Evolutionary conservation across 2,888 invertebrate species (phyloP), one percentile per base, ranked within the genome.

Genomic region (Habroteleia sp.): DNA sequence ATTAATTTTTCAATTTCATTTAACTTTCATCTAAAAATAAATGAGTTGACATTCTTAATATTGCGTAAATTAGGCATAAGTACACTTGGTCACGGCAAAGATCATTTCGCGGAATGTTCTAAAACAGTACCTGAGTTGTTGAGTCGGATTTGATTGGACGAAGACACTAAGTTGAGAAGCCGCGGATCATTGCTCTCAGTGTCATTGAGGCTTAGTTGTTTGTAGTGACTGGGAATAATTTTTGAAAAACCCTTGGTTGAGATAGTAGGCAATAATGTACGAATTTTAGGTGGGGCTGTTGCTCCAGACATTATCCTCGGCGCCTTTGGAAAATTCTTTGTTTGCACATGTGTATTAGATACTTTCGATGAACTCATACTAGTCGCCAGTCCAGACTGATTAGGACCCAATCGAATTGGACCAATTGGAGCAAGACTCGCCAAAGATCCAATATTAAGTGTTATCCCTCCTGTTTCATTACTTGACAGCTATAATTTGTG

Each of bases 371-470:
- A 20, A 60, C 11, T 56, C 6, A 16, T 1, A 1, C 20, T 25
- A 5, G 79, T 66, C 0, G 1, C 31, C 7, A 33, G 33, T 11
- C 31, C 16, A 13, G 39, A 6, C 35, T 68, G 68, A n/a, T 81
- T 77, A 1, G 86, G 84, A 7, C 84, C 81, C 42, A 89, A 80
- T 66, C 87, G 84, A 52, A 89, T 85, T 1, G 89, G 88, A 1
- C 89, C 89, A 13, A 87, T 83, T 0, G 89, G 87, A 5, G 87
- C 84, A 33, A 89, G 66, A 78, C 89, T 89, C 1, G 89, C 89
- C 35, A 89, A 74, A 0, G 89, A 88, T 7, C 89, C 89, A 23
- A 89, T 88, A 56, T 89, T 89, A 10, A 89, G 79, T 0, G 89
- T 89, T 44, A 89, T 88, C n/a, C 89, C 88, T 13, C 84, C 83